Evolutionary conservation across 2,797 vertebrate genomes (phyloP).

Genomic region (Hephaestus fuliginosus): DNA sequence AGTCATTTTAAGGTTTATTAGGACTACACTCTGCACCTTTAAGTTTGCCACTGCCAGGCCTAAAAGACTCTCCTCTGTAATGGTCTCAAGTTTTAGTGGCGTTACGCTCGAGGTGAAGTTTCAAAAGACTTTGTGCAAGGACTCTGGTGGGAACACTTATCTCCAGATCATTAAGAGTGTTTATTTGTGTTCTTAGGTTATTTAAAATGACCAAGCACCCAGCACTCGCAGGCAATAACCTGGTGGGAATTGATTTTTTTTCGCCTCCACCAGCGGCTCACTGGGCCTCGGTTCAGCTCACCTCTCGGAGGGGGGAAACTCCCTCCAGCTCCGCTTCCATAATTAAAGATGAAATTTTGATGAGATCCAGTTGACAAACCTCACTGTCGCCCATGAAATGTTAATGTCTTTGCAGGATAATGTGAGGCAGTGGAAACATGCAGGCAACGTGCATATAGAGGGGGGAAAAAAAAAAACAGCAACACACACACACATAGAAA

Average conservation of each 20-base stretch:
- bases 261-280: neutral
- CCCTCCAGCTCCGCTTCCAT: slow-evolving; percentile 49
- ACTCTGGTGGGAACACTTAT: slow-evolving; percentile 40
- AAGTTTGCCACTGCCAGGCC: neutral
- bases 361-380: slow-evolving; percentile 73
- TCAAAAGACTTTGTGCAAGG: slow-evolving; percentile 16
- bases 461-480: neutral
- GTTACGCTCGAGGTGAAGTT: slow-evolving; percentile 10
- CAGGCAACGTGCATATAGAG: neutral
- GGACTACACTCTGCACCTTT: too few relatives aligned
- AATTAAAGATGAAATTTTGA: slow-evolving; percentile 73
- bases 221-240: slow-evolving; percentile 28
- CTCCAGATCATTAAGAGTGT: slow-evolving; percentile 50
- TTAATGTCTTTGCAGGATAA: slow-evolving; percentile 67
- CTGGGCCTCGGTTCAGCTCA: slow-evolving; percentile 17
- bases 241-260: slow-evolving; percentile 38
- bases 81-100: slow-evolving; percentile 17
- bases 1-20: slow-evolving; percentile 10
- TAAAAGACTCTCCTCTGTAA: slow-evolving; percentile 7
- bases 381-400: slow-evolving; percentile 66
- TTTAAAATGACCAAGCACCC: slow-evolving; percentile 52
- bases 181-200: slow-evolving; percentile 45
- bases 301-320: slow-evolving; percentile 30
- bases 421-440: slow-evolving; percentile 28
- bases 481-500: neutral